A percentile compares a stretch with the other conserved stretches of the same genome.
These are phyloP conservation scores for Barbus barbus DNA, from an alignment of 2,113 vertebrate genomes.

Conservation along the genomic window DNA sequence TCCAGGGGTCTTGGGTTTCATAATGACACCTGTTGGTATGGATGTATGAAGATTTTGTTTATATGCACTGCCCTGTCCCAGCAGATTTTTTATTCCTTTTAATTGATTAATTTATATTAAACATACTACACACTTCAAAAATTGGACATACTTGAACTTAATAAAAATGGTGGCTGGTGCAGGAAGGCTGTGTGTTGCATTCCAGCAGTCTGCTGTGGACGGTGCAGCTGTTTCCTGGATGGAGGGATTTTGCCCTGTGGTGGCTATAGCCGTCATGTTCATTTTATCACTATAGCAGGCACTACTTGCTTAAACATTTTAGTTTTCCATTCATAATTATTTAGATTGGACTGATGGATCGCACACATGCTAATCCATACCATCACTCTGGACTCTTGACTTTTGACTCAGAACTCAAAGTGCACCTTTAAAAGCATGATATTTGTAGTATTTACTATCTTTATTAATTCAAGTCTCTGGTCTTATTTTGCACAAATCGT, in stretches of 20 bases:
- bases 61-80: neutral
- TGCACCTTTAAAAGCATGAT: neutral
- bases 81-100: no score
- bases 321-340: neutral
- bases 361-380: neutral
- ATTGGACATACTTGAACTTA: neutral
- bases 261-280: neutral
- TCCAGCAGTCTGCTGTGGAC: neutral
- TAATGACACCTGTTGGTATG: neutral
- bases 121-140: neutral
- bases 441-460: neutral
- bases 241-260: neutral
- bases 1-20: neutral
- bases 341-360: neutral
- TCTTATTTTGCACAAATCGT: neutral
- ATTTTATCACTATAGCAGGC: neutral
- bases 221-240: slow-evolving; percentile 9
- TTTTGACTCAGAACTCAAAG: neutral
- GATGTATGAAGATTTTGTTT: neutral
- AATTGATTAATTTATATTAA: neutral
- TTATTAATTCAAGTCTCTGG: neutral
- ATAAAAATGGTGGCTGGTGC: neutral
- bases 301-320: neutral
- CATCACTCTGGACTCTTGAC: neutral
- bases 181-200: neutral